Percentiles rank a stretch among this genome's conserved stretches.
phyloP scores from a whole-genome alignment of 2,888 invertebrate species.

The Epistrophe grossulariae region DNA sequence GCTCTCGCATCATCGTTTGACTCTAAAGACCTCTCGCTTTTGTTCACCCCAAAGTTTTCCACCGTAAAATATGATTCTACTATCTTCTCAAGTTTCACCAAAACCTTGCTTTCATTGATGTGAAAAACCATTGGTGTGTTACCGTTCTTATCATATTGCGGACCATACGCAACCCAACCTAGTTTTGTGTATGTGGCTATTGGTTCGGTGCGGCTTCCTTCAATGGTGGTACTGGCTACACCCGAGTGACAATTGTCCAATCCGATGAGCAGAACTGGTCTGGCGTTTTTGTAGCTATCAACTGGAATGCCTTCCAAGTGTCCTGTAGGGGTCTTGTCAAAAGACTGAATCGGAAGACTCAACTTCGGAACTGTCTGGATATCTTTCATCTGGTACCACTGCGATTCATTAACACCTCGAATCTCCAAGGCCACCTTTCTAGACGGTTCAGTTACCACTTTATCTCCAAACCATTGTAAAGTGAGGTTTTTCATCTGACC shows the following conservation, averaged over 20 bases:
- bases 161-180: slow-evolving; percentile 55
- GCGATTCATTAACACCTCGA: too few relatives aligned
- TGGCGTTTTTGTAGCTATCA: too few relatives aligned
- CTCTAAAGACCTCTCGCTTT: slow-evolving; percentile 11
- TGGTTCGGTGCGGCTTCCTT: not conserved
- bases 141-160: not conserved
- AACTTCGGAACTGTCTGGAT: too few relatives aligned
- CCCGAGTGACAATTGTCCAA: slow-evolving; percentile 32
- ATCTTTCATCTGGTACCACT: too few relatives aligned
- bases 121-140: slow-evolving; percentile 32
- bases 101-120: too few relatives aligned
- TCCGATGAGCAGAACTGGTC: not conserved
- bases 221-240: not conserved
- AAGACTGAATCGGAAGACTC: too few relatives aligned
- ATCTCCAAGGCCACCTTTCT: too few relatives aligned
- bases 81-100: slow-evolving; percentile 16
- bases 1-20: slow-evolving; percentile 45
- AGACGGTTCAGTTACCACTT: too few relatives aligned
- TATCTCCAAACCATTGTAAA: too few relatives aligned
- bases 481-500: too few relatives aligned
- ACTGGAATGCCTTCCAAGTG: too few relatives aligned
- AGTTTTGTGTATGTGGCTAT: slow-evolving; percentile 33
- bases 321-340: too few relatives aligned
- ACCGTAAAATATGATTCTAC: slow-evolving; percentile 47
- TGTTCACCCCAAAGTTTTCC: slow-evolving; percentile 47